Percentiles rank a stretch among this genome's conserved stretches.
phyloP scores from a whole-genome alignment of 2,797 vertebrate species.

The Huso huso region DNA sequence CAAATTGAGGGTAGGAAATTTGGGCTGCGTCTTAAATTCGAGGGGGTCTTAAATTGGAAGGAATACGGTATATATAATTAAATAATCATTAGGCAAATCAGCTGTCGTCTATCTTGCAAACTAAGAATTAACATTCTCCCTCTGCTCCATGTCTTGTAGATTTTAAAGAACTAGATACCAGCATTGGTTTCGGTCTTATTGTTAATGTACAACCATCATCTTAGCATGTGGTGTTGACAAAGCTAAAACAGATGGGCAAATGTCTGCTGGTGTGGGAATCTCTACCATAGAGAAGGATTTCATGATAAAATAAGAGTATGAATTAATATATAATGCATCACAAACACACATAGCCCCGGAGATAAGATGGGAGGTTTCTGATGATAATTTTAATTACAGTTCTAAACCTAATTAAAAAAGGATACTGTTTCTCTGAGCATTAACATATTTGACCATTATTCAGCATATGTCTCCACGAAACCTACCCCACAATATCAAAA shows the following conservation, averaged over 20 bases:
- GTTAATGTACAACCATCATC: slow-evolving; percentile 14
- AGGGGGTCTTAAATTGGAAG: too few relatives aligned
- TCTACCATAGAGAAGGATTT: slow-evolving; percentile 33
- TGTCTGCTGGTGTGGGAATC: slow-evolving; percentile 44
- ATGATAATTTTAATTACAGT: slow-evolving; percentile 15
- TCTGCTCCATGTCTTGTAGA: too few relatives aligned
- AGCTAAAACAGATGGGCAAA: slow-evolving; percentile 40
- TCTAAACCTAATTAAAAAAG: slow-evolving; percentile 14
- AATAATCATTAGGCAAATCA: too few relatives aligned
- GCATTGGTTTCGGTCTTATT: too few relatives aligned
- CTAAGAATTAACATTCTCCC: too few relatives aligned
- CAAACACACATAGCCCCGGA: slow-evolving; percentile 1
- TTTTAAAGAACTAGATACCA: too few relatives aligned
- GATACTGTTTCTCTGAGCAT: slow-evolving; percentile 12
- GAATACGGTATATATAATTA: too few relatives aligned
- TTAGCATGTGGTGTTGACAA: slow-evolving; percentile 11
- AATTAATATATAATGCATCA: slow-evolving; percentile 30
- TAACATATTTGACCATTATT: not conserved
- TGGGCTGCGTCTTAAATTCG: too few relatives aligned
- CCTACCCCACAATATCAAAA: too few relatives aligned
- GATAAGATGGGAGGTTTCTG: not conserved
- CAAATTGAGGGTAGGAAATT: too few relatives aligned
- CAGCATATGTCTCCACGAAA: too few relatives aligned
- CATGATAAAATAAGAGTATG: slow-evolving; percentile 29
- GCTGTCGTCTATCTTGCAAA: too few relatives aligned